Base-by-base conservation (phyloP, 1,140 invertebrate species). In the Leucophenga varia region DNA sequence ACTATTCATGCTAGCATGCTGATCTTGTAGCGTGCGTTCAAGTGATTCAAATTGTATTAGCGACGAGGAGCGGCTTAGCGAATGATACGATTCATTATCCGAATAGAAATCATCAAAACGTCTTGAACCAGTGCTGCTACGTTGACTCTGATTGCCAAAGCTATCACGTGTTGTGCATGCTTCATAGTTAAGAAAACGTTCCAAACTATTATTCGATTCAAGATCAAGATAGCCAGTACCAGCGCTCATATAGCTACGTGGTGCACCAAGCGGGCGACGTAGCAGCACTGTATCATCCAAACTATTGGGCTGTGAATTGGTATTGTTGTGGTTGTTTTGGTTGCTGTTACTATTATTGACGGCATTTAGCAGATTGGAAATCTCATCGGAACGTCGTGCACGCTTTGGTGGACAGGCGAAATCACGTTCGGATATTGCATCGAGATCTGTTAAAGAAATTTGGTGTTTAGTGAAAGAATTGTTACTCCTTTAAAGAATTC, bases 11-110 rank as follows among this genome's bases (percentile, higher is more conserved):
- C 60, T 61, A 13, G 56, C 57, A 39, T 64, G 57, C 31, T 65
- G 68, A 21, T 72, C 69, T 38, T 74, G 60, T 36, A 75, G 46
- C 10, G 58, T 55, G 0, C 72, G 49, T 39, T 75, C 73, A 39
- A 91, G 75, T 0, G 83, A 88, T 71, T 91, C 89, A 68, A 91
- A 91, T 70, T 90, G 88, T 18, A 90, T 77, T 19, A 91, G 77
- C 43, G 87, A 89, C 31, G 86, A 88, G 18, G 87, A 88, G 36
- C 88, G 80, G 43, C 82, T 84, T 4, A 85, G 69, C 59, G 83
- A 72, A 63, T 79, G 46, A 49, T 71, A 72, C n/a, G 80, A 80
- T 38, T 78, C 76, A 35, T 77, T 75, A 71, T 82, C 77, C 35
- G 77, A 74, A 58, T 75, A 63, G 55, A 78, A 72, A 43, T 79